Base-by-base conservation (phyloP, 2,797 vertebrate species). In the Enteromius mattozi region DNA sequence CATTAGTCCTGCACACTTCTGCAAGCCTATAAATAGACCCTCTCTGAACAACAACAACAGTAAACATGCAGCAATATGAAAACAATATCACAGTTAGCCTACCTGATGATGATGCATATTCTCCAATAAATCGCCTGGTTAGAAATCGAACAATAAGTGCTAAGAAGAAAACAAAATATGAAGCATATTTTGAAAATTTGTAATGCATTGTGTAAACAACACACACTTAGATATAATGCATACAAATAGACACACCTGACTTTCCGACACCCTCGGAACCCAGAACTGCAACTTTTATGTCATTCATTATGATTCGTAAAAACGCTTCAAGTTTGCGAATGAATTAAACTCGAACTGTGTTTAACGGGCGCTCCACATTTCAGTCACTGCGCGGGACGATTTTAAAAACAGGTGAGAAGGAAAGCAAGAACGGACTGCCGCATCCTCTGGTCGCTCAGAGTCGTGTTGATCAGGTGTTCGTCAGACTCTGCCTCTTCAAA, bases 41-140 rank as follows among this genome's bases (percentile, higher is more conserved):
- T 13, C 3, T 33, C 1, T 17, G 1, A 65, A 65, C 14, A 35
- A 12, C 1, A 54, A 42, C 40, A 40, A 40, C 42, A 45, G 2
- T 27, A 27, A 54, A 40, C 40, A 68, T 8, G 0, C 21, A 35
- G 0, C 21, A 47, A 77, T 65, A 33, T 21, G 21, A 30, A 47
- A 27, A 78, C 27, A 42, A 17, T 16, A 63, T 56, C 4, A 42
- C 7, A 81, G 37, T 72, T 94, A n/a, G 54, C 21, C 21, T 12
- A 97, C 96, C 96, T 91, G 95, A 92, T 37, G 93, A 93, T 16
- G 96, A 96, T 1, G 96, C 95, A 83, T 97, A 97, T 88, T 98
- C 97, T 0, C 96, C 97, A 88, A 97, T 97, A 88, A 97, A 97
- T 0, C 96, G 83, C 82, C 94, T 89, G 0, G 97, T 98, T 56